A percentile compares a stretch with the other conserved stretches of the same genome.
Evolutionary conservation across 2,797 vertebrate species (phyloP).

Genomic region (Hydrocynus forskahlii): DNA sequence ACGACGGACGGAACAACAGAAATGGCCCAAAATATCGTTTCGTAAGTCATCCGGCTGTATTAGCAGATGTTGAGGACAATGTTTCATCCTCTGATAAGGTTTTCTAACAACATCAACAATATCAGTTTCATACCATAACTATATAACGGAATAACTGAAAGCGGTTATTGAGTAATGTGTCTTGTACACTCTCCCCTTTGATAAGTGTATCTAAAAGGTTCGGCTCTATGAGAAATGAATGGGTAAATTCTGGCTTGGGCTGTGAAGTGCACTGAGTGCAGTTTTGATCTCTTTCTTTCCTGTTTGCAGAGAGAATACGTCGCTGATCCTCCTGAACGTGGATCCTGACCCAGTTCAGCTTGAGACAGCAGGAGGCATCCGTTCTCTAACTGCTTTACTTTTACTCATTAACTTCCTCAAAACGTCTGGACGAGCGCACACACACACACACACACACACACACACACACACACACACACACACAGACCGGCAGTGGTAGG

Average conservation of each 20-base stretch:
- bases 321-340: constrained; percentile 11
- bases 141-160: too few species aligned
- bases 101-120: too few species aligned
- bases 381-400: constrained; percentile 32
- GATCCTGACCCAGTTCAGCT: constrained; percentile 44
- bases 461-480: constrained; percentile 28
- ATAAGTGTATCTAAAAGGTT: too few species aligned
- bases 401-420: constrained; percentile 48
- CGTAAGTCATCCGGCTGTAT: too few species aligned
- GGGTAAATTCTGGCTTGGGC: neutral
- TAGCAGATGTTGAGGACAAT: too few species aligned
- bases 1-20: too few species aligned
- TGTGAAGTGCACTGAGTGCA: neutral
- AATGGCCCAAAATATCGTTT: too few species aligned
- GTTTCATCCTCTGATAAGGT: too few species aligned
- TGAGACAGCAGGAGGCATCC: constrained; percentile 33
- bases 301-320: constrained; percentile 21
- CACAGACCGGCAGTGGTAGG: neutral
- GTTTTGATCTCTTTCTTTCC: neutral
- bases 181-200: too few species aligned
- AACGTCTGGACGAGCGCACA: constrained; percentile 13
- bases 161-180: too few species aligned
- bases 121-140: too few species aligned
- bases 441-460: neutral
- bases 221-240: too few species aligned